Base-by-base conservation (phyloP, 2,888 invertebrate genomes). In the Pelosia muscerda region DNA sequence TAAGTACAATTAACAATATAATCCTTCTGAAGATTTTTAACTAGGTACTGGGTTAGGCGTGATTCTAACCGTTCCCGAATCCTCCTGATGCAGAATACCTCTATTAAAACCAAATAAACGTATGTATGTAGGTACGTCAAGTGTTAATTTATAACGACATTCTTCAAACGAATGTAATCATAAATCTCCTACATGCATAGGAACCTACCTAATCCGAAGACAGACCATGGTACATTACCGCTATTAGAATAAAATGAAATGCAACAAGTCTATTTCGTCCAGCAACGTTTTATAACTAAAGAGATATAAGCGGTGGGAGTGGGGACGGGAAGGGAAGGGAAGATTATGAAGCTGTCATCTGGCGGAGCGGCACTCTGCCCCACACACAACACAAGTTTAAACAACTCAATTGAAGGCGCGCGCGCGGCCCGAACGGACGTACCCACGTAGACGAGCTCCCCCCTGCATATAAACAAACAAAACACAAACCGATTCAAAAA, bases 271-370 rank as follows among this genome's bases (percentile, higher is more conserved):
- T 92, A 91, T 92, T 92, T 88, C 84, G 85, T 87, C 78, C 83
- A 81, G 73, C 81, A 72, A 79, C 82, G 85, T 81, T 84, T 85
- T 82, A 84, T 80, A n/a, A n/a, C 81, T 76, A 71, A 76, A 76
- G 78, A 79, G 76, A 71, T 73, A 49, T 74, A 72, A 72, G 73
- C 75, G 77, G 78, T 71, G 74, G 82, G 79, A 86, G 86, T 81
- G 83, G 86, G 84, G 85, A 82, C 82, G 87, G 86, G 86, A 84
- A 84, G 85, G 87, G 84, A 86, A 79, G 78, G 84, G 28, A 28
- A 57, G 19, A 57, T 49, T 83, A 90, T 90, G 90, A 89, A 90
- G 91, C 92, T 92, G 92, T 93, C 92, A 92, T 89, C 91, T 90
- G 88, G 79, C 77, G 83, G 82, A 76, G 83, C 81, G 81, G 83